These are phyloP conservation scores for Hafferia zeledoni DNA, from an alignment of 2,797 vertebrate genomes.

Conservation along the genomic window DNA sequence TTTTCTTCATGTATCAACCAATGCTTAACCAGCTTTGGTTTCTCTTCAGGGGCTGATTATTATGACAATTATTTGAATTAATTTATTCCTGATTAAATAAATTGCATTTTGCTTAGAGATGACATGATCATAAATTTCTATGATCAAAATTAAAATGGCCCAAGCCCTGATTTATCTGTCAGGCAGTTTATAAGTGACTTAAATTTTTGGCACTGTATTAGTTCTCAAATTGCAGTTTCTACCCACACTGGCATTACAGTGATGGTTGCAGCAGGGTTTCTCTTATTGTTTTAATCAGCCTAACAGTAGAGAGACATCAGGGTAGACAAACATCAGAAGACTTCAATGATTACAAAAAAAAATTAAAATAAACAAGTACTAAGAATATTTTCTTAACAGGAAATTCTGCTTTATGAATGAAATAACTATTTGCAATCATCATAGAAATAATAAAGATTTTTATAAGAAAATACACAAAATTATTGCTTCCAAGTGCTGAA, in stretches of 20 bases:
- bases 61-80: neutral
- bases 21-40: neutral
- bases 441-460: neutral
- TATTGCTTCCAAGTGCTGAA: neutral
- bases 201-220: neutral
- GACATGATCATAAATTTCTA: neutral
- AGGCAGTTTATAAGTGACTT: neutral
- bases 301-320: fast-evolving
- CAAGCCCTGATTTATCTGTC: neutral
- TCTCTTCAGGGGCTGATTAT: neutral
- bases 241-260: neutral
- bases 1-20: neutral
- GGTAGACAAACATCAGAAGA: neutral
- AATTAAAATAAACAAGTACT: neutral
- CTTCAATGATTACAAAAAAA: neutral
- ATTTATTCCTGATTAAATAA: neutral
- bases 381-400: neutral
- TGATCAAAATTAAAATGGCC: neutral
- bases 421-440: neutral
- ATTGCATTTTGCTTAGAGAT: neutral
- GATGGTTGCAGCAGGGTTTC: neutral
- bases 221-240: neutral
- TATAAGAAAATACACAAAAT: neutral
- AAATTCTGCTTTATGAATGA: neutral
- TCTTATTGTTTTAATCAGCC: neutral